Percentiles rank a stretch among this genome's conserved stretches.
These are phyloP conservation scores for Ctenosaura bakeri DNA, from an alignment of 2,797 vertebrate species.

Conservation along the genomic window DNA sequence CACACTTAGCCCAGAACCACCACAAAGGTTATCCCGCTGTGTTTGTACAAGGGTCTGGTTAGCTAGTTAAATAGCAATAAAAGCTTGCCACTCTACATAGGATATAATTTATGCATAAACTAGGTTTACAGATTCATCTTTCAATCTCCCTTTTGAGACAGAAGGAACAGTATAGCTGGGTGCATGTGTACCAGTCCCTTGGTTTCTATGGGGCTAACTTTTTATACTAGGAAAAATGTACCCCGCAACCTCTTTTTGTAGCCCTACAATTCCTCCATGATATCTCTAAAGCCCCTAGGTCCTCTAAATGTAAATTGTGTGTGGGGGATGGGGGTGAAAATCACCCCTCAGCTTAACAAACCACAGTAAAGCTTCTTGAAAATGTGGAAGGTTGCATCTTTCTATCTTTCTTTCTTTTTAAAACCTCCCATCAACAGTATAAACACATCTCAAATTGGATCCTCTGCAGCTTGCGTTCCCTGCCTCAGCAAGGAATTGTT, in stretches of 20 bases:
- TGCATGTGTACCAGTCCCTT: not conserved
- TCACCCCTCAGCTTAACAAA: too few species aligned
- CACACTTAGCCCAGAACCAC: not conserved
- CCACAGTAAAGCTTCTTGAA: too few species aligned
- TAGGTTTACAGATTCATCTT: not conserved
- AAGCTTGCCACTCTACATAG: not conserved
- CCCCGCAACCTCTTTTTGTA: not conserved
- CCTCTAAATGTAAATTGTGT: too few species aligned
- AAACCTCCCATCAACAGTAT: too few species aligned
- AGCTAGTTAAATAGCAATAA: slow-evolving; percentile 36
- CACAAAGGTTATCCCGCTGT: slow-evolving; percentile 50
- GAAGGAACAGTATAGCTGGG: not conserved
- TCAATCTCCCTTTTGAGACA: not conserved
- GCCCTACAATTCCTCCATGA: too few species aligned
- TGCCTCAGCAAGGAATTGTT: too few species aligned
- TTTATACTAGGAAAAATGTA: not conserved
- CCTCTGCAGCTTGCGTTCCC: too few species aligned
- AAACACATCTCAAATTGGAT: too few species aligned
- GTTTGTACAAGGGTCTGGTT: not conserved
- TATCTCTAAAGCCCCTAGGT: too few species aligned
- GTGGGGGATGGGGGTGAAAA: too few species aligned
- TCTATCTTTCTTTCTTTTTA: too few species aligned
- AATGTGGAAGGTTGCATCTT: too few species aligned
- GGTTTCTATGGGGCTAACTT: not conserved
- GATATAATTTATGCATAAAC: not conserved